Evolutionary conservation across 2,888 invertebrate genomes (phyloP), one percentile per base, ranked within the genome.

Genomic region (Lithodes maja): DNA sequence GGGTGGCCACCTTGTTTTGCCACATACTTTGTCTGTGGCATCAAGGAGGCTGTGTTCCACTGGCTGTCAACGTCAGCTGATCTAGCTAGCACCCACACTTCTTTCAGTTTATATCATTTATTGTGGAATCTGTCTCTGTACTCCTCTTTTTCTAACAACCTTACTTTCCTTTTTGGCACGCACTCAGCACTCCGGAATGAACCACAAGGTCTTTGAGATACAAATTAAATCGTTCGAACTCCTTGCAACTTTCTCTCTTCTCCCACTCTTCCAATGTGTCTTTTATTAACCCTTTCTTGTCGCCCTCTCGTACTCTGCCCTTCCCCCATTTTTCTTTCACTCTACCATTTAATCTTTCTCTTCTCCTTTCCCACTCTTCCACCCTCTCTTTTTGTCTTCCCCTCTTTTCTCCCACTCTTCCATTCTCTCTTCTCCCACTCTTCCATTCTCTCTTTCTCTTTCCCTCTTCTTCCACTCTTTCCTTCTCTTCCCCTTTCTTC

Each of bases 391-490:
- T 49, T 33, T 9, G 2, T 5, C 61, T 33, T 12, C 69, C 68
- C 1, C 15, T 71, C 74, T 7, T 3, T n/a, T 52, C 74, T n/a
- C 12, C 69, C 52, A 54, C 7, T 50, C 74, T 17, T 50, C 50
- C 15, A n/a, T 61, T 53, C 17, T 78, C 17, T 33, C 9, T 33
- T 68, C 53, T 81, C 71, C 75, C 33, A 17, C 74, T 55, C 80
- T 54, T 69, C 74, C 80, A 53, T 53, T 54, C 54, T 74, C 54
- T 74, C 74, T 81, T 55, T 54, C 49, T 81, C 74, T 74, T 33
- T 53, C 33, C 49, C 71, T 15, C 69, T n/a, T 2, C 9, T 2
- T 9, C 7, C 7, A 74, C 3, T 52, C 17, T 53, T 50, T n/a
- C 52, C 9, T 7, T 52, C 5, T 49, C 12, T 1, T 69, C 12